phyloP scores from a whole-genome alignment of 2,797 vertebrate species.

The Sebastes itinus region DNA sequence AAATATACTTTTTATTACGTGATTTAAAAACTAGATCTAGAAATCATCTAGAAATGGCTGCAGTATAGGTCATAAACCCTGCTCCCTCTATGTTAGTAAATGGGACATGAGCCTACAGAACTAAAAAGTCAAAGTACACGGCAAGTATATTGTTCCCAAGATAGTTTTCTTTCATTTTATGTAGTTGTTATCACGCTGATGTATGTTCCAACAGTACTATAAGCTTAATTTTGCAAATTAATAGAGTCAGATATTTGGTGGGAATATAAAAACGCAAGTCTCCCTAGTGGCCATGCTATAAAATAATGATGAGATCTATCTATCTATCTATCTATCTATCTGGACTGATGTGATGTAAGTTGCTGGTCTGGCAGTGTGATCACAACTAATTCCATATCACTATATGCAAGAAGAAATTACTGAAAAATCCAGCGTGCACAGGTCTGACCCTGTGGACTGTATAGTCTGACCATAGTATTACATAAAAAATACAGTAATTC shows the following conservation, averaged over 20 bases:
- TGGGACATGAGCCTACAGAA: too few species aligned
- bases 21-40: background rate
- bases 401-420: background rate
- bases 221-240: background rate
- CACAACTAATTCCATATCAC: background rate
- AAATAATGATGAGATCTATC: background rate
- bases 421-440: background rate
- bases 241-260: background rate
- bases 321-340: background rate
- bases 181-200: too few species aligned
- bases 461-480: background rate
- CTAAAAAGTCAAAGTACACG: too few species aligned
- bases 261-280: background rate
- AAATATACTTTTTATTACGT: background rate
- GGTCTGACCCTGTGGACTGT: background rate
- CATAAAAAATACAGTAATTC: constrained; percentile 2
- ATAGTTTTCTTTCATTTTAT: fast-evolving
- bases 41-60: too few species aligned
- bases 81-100: too few species aligned
- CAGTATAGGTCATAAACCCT: too few species aligned
- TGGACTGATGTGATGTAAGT: background rate
- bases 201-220: background rate
- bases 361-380: background rate
- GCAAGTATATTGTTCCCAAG: too few species aligned
- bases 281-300: background rate